Conservation (phyloP, 2,797 vertebrate species). For the Mormyrops attenuatus region DNA sequence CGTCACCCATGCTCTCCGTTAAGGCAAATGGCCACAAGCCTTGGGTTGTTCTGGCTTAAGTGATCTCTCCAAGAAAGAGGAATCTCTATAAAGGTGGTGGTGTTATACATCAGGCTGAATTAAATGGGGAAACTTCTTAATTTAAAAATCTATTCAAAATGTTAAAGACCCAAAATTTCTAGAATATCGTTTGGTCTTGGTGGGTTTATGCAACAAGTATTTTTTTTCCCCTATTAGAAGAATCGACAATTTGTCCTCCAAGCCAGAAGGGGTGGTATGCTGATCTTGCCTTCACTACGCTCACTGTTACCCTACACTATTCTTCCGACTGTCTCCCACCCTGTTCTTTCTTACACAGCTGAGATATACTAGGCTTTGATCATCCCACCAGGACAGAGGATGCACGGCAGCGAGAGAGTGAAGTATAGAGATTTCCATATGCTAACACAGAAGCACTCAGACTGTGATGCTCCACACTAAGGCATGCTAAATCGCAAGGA, state of each 20-base stretch:
- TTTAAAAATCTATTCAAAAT: neutral
- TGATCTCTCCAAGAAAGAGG: neutral
- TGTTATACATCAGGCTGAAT: neutral
- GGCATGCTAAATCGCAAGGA: neutral
- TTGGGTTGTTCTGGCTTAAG: neutral
- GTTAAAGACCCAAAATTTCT: neutral
- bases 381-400: conserved; percentile 30
- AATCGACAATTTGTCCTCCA: conserved; percentile 37
- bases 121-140: neutral
- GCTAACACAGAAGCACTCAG: neutral
- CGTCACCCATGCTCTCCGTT: too few relatives aligned
- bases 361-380: conserved; percentile 43
- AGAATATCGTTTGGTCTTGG: neutral
- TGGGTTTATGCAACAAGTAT: neutral
- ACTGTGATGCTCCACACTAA: neutral
- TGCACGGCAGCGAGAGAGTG: neutral
- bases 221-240: neutral
- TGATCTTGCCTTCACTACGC: conserved; percentile 22
- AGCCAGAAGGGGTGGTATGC: conserved; percentile 41
- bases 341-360: conserved; percentile 37
- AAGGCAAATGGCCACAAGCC: neutral
- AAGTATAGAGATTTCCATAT: neutral
- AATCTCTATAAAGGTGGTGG: neutral
- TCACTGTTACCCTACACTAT: neutral
- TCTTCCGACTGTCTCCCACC: conserved; percentile 4